These are phyloP conservation scores for Drosophila testacea DNA, from an alignment of 2,888 invertebrate species.

Conservation along the genomic window DNA sequence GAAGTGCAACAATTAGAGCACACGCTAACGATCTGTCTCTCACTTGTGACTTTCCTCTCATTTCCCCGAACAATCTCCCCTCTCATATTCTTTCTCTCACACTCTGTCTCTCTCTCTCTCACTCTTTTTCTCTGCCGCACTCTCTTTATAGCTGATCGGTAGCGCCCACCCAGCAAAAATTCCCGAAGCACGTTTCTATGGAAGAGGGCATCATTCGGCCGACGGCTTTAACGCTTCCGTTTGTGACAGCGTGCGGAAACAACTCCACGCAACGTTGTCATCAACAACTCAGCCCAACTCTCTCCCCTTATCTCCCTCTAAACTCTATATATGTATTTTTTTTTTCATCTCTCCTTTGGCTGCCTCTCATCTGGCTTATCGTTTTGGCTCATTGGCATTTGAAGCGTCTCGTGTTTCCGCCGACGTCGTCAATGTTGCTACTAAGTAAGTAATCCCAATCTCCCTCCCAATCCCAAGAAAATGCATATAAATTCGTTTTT, in stretches of 20 bases:
- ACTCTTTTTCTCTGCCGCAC: not conserved
- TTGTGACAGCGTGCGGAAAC: constrained; percentile 41
- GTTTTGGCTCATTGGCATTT: constrained; percentile 72
- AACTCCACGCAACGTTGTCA: constrained; percentile 61
- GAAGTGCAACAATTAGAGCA: constrained; percentile 70
- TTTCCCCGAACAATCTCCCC: not conserved
- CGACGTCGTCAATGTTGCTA: constrained; percentile 30
- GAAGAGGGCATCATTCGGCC: constrained; percentile 22
- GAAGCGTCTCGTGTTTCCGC: constrained; percentile 76
- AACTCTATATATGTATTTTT: not conserved
- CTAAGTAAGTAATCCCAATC: constrained; percentile 74
- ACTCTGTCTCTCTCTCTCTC: not conserved
- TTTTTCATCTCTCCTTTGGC: not conserved
- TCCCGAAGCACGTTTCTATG: constrained; percentile 33
- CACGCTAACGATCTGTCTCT: constrained; percentile 36
- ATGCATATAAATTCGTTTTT: constrained; percentile 70
- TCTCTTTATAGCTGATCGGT: constrained; percentile 20
- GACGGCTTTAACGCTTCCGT: constrained; percentile 50
- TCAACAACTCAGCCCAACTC: constrained; percentile 27
- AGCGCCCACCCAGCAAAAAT: constrained; percentile 39
- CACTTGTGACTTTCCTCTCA: constrained; percentile 7
- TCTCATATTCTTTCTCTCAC: not conserved
- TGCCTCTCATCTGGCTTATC: constrained; percentile 38
- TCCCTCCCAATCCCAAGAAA: constrained; percentile 54
- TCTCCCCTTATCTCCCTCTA: constrained; percentile 5